phyloP scores from a whole-genome alignment of 2,888 invertebrate genomes.

The Acanthoscelides obtectus region DNA sequence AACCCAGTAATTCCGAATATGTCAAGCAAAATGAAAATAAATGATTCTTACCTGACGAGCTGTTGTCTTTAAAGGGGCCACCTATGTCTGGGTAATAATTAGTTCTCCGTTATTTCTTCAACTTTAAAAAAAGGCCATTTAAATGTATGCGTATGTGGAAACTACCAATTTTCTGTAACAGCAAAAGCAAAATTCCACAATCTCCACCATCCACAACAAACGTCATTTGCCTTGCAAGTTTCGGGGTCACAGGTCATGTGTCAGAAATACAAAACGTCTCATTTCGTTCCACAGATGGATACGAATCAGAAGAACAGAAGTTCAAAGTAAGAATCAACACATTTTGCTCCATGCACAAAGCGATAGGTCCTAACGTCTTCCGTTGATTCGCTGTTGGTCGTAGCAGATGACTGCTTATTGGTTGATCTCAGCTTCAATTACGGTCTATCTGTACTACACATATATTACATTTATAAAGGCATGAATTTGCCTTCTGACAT shows the following conservation, averaged over 20 bases:
- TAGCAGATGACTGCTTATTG: neutral
- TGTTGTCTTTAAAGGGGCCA: neutral
- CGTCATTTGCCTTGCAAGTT: neutral
- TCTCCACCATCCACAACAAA: neutral
- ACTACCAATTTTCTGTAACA: neutral
- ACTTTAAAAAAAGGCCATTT: neutral
- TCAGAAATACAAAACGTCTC: neutral
- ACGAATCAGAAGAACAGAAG: neutral
- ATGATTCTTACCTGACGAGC: neutral
- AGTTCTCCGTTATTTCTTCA: neutral
- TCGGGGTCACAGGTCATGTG: neutral
- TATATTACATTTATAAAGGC: too few relatives aligned
- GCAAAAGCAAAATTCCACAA: neutral
- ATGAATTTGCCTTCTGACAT: neutral
- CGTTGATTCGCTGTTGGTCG: too few relatives aligned
- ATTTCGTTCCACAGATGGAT: neutral
- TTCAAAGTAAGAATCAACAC: neutral
- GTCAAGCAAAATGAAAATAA: neutral
- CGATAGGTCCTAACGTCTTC: too few relatives aligned
- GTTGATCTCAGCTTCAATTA: neutral
- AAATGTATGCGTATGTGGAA: neutral
- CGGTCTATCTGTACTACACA: too few relatives aligned
- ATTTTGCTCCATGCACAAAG: too few relatives aligned
- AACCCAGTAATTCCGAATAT: neutral
- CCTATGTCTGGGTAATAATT: neutral